Percentiles rank a stretch among this genome's conserved stretches.
Evolutionary conservation across 2,888 invertebrate species (phyloP).

Genomic region (Melanostoma scalare): DNA sequence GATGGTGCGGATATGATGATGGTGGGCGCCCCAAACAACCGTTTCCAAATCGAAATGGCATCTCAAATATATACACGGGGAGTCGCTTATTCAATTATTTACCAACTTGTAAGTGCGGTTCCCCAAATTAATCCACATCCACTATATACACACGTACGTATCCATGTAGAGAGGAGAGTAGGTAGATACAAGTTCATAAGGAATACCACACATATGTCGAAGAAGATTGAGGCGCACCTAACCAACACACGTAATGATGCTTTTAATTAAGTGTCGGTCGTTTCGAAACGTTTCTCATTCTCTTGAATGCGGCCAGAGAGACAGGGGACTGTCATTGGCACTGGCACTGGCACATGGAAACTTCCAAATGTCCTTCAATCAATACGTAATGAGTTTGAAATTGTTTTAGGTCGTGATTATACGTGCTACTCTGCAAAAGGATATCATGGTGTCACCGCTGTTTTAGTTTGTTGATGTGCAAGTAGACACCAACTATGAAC

Average conservation of each 20-base stretch:
- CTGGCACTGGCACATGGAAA: constrained; percentile 31
- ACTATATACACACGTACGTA: neutral
- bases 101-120: constrained; percentile 5
- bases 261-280: constrained; percentile 70
- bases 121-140: constrained; percentile 2
- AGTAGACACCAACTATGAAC: neutral
- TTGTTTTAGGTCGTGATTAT: constrained; percentile 75
- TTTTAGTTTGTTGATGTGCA: constrained; percentile 10
- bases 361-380: constrained; percentile 75
- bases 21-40: neutral
- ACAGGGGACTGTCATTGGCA: no score
- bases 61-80: constrained; percentile 3
- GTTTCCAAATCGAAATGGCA: neutral
- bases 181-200: no score
- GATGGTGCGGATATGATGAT: no score
- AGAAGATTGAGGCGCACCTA: neutral
- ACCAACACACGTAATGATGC: constrained; percentile 42
- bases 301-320: neutral
- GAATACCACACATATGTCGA: neutral
- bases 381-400: constrained; percentile 80
- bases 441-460: constrained; percentile 11
- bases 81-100: constrained; percentile 27
- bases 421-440: constrained; percentile 6
- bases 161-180: neutral
- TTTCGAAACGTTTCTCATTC: constrained; percentile 29